Evolutionary conservation across 2,797 vertebrate species (phyloP), one percentile per base, ranked within the genome.

Genomic region (Sebastes alutus): DNA sequence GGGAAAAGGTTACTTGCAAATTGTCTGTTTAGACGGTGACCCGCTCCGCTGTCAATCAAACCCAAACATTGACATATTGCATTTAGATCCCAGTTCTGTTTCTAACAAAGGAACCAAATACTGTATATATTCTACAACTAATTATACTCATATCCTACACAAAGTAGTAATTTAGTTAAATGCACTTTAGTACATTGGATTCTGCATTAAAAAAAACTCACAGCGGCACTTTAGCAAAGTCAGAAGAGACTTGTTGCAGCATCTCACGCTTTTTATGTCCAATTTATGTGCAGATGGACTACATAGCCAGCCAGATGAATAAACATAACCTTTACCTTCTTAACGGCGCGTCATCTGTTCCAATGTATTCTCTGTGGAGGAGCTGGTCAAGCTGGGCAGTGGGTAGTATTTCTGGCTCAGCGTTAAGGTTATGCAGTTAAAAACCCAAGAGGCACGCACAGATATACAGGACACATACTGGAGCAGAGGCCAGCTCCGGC

Each of bases 361-460:
- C 25, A 66, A 9, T 23, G 58, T 27, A 18, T 71, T 61, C 74
- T 70, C 60, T 59, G 20, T 32, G 75, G 75, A 73, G 22, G 35
- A 22, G 60, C 49, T 82, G 69, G 27, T 83, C 64, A 74, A 32
- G 70, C 32, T 33, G 55, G 68, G 58, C 32, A 1, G 52, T 12
- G 20, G 49, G 23, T 23, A 42, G 16, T 49, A 68, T 63, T 64
- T 79, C 22, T 77, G 72, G 38, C 35, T 81, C 59, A 60, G 18
- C 67, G 25, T 78, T 81, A 10, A 60, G 72, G 70, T 71, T 68
- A 38, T 55, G 76, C 69, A n/a, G 23, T 59, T 62, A 46, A 62
- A 69, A 74, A 20, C 63, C 54, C 56, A 10, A 54, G 27, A 35
- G 68, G 72, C 54, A 89, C 42, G 27, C 38, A 56, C 22, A 79